phyloP scores from a whole-genome alignment of 2,797 vertebrate species.

The Tragopan temminckii region DNA sequence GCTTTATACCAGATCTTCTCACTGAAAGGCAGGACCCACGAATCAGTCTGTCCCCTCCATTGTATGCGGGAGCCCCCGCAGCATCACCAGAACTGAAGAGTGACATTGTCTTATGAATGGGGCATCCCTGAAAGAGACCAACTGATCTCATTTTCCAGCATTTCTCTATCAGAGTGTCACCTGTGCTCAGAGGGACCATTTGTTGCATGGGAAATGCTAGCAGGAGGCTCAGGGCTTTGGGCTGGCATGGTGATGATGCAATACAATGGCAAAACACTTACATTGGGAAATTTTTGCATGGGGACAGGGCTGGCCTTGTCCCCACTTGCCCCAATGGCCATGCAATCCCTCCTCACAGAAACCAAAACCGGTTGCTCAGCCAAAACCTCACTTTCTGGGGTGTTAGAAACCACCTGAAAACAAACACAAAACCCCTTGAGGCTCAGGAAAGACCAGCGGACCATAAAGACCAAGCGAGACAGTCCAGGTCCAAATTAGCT shows the following conservation, averaged over 20 bases:
- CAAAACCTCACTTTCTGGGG: neutral
- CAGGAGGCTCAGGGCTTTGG: neutral
- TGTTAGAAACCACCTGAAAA: slow-evolving; percentile 22
- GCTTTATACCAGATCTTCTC: neutral
- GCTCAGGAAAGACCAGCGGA: slow-evolving; percentile 13
- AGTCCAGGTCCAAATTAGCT: slow-evolving; percentile 8
- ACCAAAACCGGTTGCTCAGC: neutral
- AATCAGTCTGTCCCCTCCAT: neutral
- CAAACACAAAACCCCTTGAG: neutral
- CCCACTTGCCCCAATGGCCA: too few relatives aligned
- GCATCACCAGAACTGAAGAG: neutral
- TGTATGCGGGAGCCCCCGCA: rapidly evolving
- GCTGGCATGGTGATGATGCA: neutral
- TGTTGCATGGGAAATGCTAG: neutral
- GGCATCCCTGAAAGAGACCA: neutral
- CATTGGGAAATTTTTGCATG: neutral
- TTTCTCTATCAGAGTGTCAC: neutral
- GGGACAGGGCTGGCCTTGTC: neutral
- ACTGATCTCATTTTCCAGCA: neutral
- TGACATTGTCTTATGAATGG: neutral
- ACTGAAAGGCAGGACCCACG: neutral
- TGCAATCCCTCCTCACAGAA: neutral
- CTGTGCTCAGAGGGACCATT: neutral
- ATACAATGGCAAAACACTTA: neutral
- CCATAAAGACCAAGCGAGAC: slow-evolving; percentile 14